Conservation (phyloP, 2,797 vertebrate genomes). For the Amblyraja radiata region DNA sequence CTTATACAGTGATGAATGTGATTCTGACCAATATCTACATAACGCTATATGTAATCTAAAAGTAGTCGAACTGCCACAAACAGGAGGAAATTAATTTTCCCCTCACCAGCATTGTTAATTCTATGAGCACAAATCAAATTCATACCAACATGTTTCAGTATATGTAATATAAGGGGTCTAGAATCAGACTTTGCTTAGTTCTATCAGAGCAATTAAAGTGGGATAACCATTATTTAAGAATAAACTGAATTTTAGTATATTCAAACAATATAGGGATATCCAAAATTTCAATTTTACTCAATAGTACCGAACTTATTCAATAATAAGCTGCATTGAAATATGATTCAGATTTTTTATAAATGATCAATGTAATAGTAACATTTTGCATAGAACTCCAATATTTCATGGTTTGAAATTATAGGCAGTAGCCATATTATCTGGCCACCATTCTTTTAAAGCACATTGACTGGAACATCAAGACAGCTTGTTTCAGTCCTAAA, state of each 20-base stretch:
- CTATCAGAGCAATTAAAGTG: neutral
- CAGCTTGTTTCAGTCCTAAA: neutral
- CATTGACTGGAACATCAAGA: neutral
- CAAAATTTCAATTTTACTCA: slow-evolving; percentile 16
- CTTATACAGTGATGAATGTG: neutral
- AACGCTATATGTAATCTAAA: neutral
- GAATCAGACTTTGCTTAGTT: slow-evolving; percentile 8
- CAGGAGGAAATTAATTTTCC: neutral
- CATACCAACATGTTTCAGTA: slow-evolving; percentile 5
- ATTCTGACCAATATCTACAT: neutral
- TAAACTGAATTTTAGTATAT: neutral
- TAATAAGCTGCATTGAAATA: slow-evolving; percentile 10
- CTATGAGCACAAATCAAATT: slow-evolving; percentile 28
- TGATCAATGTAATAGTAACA: neutral
- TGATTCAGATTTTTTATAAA: neutral
- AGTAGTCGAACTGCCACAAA: slow-evolving; percentile 10
- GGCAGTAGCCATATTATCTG: neutral
- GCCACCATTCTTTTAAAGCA: slow-evolving; percentile 6
- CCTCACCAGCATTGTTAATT: slow-evolving; percentile 33
- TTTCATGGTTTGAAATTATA: neutral
- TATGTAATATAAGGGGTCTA: neutral
- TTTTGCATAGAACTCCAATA: neutral
- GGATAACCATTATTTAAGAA: neutral
- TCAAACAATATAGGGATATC: neutral
- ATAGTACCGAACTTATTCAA: neutral